Conservation (phyloP, 2,888 invertebrate genomes). For the Epicampocera succincta region DNA sequence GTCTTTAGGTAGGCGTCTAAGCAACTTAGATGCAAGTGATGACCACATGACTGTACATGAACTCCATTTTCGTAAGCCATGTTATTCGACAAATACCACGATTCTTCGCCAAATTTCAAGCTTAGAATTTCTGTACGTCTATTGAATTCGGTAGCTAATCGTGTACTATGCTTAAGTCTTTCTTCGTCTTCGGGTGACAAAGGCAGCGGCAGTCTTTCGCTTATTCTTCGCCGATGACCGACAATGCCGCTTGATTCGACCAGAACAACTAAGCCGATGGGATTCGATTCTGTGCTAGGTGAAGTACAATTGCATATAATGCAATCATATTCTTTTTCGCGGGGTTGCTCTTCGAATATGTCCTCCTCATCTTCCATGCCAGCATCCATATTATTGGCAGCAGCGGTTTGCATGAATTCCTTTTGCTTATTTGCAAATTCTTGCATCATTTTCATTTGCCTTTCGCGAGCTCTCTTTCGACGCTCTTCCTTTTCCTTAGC, state of each 20-base stretch:
- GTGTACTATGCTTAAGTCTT: constrained; percentile 84
- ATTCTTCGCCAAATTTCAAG: constrained; percentile 89
- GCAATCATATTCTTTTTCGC: constrained; percentile 92
- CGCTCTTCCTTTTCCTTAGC: constrained; percentile 90
- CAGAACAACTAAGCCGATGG: constrained; percentile 94
- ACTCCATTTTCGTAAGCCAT: constrained; percentile 96
- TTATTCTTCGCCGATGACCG: constrained; percentile 86
- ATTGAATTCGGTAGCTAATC: constrained; percentile 89
- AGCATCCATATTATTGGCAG: constrained; percentile 83
- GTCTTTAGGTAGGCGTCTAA: constrained; percentile 94
- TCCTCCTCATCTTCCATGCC: constrained; percentile 83
- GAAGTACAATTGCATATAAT: constrained; percentile 97
- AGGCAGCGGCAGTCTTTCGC: constrained; percentile 82
- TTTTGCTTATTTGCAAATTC: constrained; percentile 95
- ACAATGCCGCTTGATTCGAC: constrained; percentile 93
- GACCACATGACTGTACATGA: constrained; percentile 97
- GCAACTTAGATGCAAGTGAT: constrained; percentile 97
- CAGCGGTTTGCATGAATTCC: constrained; percentile 92
- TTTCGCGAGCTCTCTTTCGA: constrained; percentile 91
- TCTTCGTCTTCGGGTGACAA: constrained; percentile 86
- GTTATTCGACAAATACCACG: constrained; percentile 90
- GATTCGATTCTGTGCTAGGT: constrained; percentile 90
- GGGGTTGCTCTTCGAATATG: constrained; percentile 84
- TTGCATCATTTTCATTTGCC: constrained; percentile 95
- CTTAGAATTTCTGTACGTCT: constrained; percentile 89